phyloP scores from a whole-genome alignment of 2,888 invertebrate species.

The Brachynemurus nebulosus region DNA sequence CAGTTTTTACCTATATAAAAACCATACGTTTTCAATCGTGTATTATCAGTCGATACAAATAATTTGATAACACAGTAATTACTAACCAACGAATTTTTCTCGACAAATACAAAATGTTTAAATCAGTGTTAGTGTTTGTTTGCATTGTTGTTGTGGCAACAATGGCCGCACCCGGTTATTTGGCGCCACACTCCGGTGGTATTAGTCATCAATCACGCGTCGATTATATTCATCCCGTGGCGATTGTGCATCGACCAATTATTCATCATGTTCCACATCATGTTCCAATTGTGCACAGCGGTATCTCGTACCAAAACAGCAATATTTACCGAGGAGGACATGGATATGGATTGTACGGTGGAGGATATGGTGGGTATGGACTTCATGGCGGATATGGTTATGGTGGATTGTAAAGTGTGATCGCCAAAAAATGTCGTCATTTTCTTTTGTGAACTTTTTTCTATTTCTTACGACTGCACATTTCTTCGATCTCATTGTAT shows the following conservation, averaged over 20 bases:
- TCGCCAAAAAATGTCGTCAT: no score
- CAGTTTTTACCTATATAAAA: no score
- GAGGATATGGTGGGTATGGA: constrained; percentile 6
- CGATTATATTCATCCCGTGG: neutral
- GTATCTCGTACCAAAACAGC: neutral
- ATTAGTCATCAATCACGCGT: neutral
- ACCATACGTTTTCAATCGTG: no score
- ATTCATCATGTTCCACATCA: neutral
- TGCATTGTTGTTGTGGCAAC: constrained; percentile 11
- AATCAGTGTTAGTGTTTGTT: neutral
- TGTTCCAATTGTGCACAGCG: neutral
- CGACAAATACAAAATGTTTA: no score
- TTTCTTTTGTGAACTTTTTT: no score
- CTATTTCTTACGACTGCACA: no score
- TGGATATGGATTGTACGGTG: constrained; percentile 1
- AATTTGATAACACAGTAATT: no score
- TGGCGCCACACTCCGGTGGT: neutral
- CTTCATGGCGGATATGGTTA: neutral
- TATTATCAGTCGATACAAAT: no score
- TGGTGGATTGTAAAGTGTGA: no score
- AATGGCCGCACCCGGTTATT: constrained; percentile 10
- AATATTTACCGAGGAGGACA: constrained; percentile 14
- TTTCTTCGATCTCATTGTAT: no score
- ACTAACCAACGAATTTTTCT: no score
- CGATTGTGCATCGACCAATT: no score